Evolutionary conservation across 2,797 vertebrate genomes (phyloP).

Genomic region (Mareca penelope): DNA sequence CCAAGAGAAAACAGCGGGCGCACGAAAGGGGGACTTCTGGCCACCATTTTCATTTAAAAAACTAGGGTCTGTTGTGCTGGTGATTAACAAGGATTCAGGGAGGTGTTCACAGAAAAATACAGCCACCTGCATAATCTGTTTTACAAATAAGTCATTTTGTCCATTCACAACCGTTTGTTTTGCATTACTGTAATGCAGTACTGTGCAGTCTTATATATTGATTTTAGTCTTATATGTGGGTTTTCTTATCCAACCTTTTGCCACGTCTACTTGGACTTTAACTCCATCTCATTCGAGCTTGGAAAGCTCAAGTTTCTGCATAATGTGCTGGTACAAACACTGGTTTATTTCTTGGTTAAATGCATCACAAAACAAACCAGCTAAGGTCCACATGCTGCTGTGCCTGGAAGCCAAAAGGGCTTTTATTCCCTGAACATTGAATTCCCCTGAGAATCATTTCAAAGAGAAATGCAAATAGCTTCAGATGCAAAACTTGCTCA

Average conservation of each 20-base stretch:
- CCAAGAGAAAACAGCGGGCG: rapidly evolving
- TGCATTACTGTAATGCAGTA: not conserved
- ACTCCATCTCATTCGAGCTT: not conserved
- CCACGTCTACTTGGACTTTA: not conserved
- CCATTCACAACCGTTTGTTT: not conserved
- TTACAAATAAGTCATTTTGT: not conserved
- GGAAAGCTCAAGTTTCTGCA: not conserved
- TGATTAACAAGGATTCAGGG: not conserved
- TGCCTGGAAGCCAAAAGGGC: not conserved
- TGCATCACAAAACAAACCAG: not conserved
- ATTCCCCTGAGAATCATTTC: not conserved
- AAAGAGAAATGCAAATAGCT: not conserved
- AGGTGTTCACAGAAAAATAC: not conserved
- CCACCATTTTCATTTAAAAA: not conserved
- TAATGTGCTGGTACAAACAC: not conserved
- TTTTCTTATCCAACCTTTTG: not conserved
- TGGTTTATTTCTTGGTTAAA: not conserved
- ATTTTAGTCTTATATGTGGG: rapidly evolving
- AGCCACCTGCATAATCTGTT: not conserved
- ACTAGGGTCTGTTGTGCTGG: not conserved
- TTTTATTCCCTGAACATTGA: not conserved
- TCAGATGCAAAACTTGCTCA: slow-evolving; percentile 24
- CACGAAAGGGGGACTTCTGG: not conserved
- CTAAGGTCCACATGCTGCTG: not conserved
- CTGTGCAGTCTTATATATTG: rapidly evolving